phyloP scores from a whole-genome alignment of 2,888 invertebrate species.

The Stratiomys singularior region DNA sequence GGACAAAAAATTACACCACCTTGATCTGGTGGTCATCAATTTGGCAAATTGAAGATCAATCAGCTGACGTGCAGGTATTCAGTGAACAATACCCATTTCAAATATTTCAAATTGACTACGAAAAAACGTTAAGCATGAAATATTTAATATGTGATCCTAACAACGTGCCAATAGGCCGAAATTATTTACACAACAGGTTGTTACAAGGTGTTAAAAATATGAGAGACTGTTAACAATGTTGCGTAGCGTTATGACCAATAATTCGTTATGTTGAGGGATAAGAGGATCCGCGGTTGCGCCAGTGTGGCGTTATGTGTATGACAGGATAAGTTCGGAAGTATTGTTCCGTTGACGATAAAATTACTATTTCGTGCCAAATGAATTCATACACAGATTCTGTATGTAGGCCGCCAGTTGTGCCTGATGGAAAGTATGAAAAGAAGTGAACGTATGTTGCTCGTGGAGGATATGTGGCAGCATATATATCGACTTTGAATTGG shows the following conservation, averaged over 20 bases:
- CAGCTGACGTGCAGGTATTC: conserved; percentile 20
- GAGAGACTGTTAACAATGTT: neutral
- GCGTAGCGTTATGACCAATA: no score
- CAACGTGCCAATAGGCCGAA: neutral
- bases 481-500: no score
- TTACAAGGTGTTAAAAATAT: conserved; percentile 12
- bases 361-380: conserved; percentile 12
- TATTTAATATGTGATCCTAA: neutral
- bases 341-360: neutral
- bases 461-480: no score
- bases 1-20: conserved; percentile 6
- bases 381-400: no score
- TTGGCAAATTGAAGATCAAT: conserved; percentile 16
- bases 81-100: neutral
- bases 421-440: no score
- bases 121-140: neutral
- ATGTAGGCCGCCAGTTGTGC: no score
- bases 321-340: neutral
- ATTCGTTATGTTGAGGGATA: no score
- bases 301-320: neutral
- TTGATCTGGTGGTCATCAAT: conserved; percentile 19
- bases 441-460: no score
- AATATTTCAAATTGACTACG: neutral
- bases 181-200: neutral
- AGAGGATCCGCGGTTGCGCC: neutral